Percentiles rank a stretch among this genome's conserved stretches.
Conservation (phyloP, 1,140 invertebrate species). For the Zaprionus kolodkinae region DNA sequence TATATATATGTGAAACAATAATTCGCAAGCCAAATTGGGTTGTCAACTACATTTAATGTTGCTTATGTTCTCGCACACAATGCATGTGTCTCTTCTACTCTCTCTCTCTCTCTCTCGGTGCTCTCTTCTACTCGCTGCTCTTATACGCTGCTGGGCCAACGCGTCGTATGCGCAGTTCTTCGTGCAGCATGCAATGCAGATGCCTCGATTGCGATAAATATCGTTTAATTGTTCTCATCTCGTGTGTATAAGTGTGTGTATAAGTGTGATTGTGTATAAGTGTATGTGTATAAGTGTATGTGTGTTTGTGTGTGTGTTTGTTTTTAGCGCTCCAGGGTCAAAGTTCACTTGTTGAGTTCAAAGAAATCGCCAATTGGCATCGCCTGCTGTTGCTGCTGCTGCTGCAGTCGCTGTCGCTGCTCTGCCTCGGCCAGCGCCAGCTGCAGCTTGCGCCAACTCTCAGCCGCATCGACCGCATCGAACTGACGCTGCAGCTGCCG, state of each 20-base stretch:
- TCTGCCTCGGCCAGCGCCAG: slow-evolving; percentile 60
- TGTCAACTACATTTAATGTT: slow-evolving; percentile 30
- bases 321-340: slow-evolving; percentile 19
- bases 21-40: slow-evolving; percentile 18
- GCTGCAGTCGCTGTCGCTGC: slow-evolving; percentile 36
- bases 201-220: slow-evolving; percentile 63
- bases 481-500: slow-evolving; percentile 50
- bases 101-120: slow-evolving; percentile 3
- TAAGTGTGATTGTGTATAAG: background rate
- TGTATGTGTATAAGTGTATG: slow-evolving; percentile 1
- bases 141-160: slow-evolving; percentile 6
- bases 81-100: background rate
- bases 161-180: slow-evolving; percentile 43
- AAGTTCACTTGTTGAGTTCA: slow-evolving; percentile 66
- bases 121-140: background rate
- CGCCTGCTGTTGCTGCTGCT: slow-evolving; percentile 29
- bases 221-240: slow-evolving; percentile 59
- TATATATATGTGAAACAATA: slow-evolving; percentile 15
- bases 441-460: slow-evolving; percentile 71
- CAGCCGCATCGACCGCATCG: slow-evolving; percentile 52
- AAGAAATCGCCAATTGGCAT: slow-evolving; percentile 49
- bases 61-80: slow-evolving; percentile 13
- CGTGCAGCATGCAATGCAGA: slow-evolving; percentile 60
- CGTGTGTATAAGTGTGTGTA: slow-evolving; percentile 5
- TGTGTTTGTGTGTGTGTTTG: slow-evolving; percentile 21